phyloP scores from a whole-genome alignment of 2,797 vertebrate species.

The Eurystomus glaucurus region DNA sequence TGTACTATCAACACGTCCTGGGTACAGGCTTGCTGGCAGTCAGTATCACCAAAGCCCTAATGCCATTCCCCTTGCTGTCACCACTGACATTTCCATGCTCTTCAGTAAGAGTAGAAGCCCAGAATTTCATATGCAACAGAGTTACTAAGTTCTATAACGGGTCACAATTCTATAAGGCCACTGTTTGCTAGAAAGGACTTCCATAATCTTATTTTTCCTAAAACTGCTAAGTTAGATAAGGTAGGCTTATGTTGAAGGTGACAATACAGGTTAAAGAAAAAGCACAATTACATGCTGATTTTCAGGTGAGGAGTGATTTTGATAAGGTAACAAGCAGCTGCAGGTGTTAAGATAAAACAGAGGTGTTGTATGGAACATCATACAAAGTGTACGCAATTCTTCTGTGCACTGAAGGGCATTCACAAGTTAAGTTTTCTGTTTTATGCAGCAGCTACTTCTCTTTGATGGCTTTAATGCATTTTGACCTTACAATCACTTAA shows the following conservation, averaged over 20 bases:
- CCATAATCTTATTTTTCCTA: background rate
- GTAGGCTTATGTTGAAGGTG: background rate
- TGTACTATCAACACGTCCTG: background rate
- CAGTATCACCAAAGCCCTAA: background rate
- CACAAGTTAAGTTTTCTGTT: background rate
- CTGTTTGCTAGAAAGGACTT: background rate
- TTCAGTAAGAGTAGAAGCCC: background rate
- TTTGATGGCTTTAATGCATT: slow-evolving; percentile 31
- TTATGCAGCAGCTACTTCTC: background rate
- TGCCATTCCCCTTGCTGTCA: background rate
- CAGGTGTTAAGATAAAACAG: slow-evolving; percentile 14
- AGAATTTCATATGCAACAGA: background rate
- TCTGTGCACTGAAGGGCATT: background rate
- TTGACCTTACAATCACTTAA: slow-evolving; percentile 34
- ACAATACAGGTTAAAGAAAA: background rate
- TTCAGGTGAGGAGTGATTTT: background rate
- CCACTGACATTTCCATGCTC: background rate
- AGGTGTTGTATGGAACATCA: background rate
- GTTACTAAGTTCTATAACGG: accelerated
- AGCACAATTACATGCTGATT: background rate
- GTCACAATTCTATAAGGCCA: background rate
- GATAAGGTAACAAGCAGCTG: slow-evolving; percentile 17
- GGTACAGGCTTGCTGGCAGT: background rate
- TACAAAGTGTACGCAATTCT: background rate
- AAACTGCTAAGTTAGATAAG: background rate